Evolutionary conservation across 2,113 vertebrate genomes (phyloP), one percentile per base, ranked within the genome.

Genomic region (Brachionichthys hirsutus): DNA sequence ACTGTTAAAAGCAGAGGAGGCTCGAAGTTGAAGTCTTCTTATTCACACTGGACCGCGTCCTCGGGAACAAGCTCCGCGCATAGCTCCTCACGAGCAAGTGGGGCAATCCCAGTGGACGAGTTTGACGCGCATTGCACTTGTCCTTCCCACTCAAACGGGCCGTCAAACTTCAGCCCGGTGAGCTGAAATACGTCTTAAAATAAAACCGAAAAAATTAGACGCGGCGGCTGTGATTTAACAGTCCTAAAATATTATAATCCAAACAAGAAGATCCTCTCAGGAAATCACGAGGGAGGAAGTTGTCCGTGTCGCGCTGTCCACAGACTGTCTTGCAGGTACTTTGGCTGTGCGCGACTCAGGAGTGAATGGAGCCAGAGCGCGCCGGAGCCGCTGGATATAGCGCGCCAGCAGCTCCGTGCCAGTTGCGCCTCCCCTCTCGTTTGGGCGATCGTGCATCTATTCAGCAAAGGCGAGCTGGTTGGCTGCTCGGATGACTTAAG

Each of bases 51-150:
- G 59, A 58, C 58, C 55, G 78, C 67, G 70, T 80, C 85, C 75
- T 75, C 78, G 60, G 30, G 56, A 51, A 56, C 56, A 38, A 80
- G 79, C 81, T 89, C 90, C 12, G 12, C 85, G 86, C 92, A 93
- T 93, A 92, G 83, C 88, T 90, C 90, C 90, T 90, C 78, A 85
- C 85, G 82, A 91, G 77, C 87, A 87, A 88, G 81, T 87, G 70
- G 84, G 86, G 86, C 90, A 92, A 92, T 90, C 89, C 90, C 85
- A 74, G 81, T 78, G 89, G 86, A 77, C 54, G 19, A 78, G 62
- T 35, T 68, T 61, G 63, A 73, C 64, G 56, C 72, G 72, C 82
- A 80, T 83, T 80, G 80, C 84, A 85, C 80, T 85, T 86, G 86
- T 87, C 73, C 73, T 82, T 80, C 72, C 73, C 59, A 69, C 69